These are phyloP conservation scores for Archocentrus centrarchus DNA, from an alignment of 2,113 vertebrate species.

Conservation along the genomic window DNA sequence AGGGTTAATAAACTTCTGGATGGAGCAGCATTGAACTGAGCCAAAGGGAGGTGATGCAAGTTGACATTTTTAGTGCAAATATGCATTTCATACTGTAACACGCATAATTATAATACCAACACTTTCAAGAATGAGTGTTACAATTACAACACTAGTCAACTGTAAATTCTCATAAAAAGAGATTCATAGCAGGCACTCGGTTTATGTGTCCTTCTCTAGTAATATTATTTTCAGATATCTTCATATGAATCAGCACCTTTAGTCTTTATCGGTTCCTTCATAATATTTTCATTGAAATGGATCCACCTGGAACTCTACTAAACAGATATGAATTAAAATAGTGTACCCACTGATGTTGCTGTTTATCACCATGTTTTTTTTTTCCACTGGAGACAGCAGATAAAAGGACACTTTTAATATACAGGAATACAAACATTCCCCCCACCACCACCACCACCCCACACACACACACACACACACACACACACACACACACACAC, in stretches of 20 bases:
- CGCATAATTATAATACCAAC: background rate
- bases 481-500: background rate
- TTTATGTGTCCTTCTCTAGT: background rate
- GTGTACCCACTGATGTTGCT: background rate
- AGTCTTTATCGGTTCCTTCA: conserved; percentile 1
- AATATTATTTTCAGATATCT: background rate
- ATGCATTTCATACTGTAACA: background rate
- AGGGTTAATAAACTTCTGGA: background rate
- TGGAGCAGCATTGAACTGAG: background rate
- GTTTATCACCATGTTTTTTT: background rate
- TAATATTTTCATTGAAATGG: background rate
- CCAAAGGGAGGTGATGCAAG: background rate
- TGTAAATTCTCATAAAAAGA: background rate
- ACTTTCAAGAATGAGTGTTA: background rate
- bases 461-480: background rate
- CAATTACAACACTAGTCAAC: background rate
- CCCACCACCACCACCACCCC: too few species aligned
- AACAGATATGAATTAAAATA: conserved; percentile 17
- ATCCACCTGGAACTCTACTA: background rate
- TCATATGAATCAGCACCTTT: background rate
- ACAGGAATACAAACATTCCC: conserved; percentile 16
- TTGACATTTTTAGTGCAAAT: background rate
- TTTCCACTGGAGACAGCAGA: conserved; percentile 6
- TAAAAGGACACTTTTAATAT: conserved; percentile 16
- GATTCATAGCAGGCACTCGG: background rate